These are phyloP conservation scores for Takifugu ocellatus DNA, from an alignment of 2,797 vertebrate species.

Conservation along the genomic window DNA sequence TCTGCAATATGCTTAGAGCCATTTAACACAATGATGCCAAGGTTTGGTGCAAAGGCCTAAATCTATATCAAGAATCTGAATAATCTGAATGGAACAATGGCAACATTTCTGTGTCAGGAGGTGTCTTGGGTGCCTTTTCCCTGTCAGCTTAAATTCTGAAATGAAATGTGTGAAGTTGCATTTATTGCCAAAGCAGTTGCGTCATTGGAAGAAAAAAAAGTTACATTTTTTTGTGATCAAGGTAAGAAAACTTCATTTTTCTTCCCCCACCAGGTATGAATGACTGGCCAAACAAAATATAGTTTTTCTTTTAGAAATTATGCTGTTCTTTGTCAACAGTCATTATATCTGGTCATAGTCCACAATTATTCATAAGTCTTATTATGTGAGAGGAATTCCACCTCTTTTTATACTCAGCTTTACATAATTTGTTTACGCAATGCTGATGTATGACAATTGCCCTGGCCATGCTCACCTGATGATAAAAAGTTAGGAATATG, in stretches of 20 bases:
- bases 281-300: conserved; percentile 1
- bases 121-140: conserved; percentile 11
- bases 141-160: conserved; percentile 32
- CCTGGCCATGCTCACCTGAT: background rate
- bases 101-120: background rate
- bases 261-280: no score
- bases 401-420: conserved; percentile 34
- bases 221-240: no score
- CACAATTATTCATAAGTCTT: no score
- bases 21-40: conserved; percentile 11
- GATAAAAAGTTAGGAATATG: conserved; percentile 1
- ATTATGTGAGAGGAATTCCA: conserved; percentile 3
- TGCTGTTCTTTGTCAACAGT: no score
- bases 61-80: conserved; percentile 20
- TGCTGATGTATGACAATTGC: conserved; percentile 18
- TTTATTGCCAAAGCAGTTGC: conserved; percentile 49
- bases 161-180: conserved; percentile 52
- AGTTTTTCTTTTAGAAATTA: no score
- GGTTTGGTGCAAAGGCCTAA: conserved; percentile 19
- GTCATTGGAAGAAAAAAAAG: conserved; percentile 35
- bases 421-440: conserved; percentile 24
- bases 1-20: conserved; percentile 7
- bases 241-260: background rate
- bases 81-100: conserved; percentile 6
- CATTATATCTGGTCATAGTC: no score